Base-by-base conservation (phyloP, 2,797 vertebrate genomes). In the Poeciliopsis paucimaculata region DNA sequence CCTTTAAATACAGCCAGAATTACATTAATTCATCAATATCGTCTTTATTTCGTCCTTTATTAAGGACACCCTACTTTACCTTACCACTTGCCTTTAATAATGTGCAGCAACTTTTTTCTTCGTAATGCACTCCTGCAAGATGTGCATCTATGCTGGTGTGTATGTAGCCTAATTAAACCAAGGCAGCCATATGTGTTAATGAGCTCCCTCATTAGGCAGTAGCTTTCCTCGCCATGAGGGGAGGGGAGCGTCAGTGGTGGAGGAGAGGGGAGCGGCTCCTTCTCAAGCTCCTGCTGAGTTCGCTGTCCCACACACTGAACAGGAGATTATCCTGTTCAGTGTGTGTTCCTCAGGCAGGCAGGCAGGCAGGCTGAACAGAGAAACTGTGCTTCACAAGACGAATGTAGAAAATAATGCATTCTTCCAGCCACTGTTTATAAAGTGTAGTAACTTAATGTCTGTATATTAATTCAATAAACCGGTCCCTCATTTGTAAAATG, bases 101-200 rank as follows among this genome's bases (percentile, higher is more conserved):
- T 39, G 82, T 78, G 68, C 82, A 83, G 55, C 85, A 89, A 87
- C 84, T 90, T 88, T 83, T 80, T 73, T 87, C 75, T 87, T 85
- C 82, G 31, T 88, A 77, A 82, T 85, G 75, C 82, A 72, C 23
- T 80, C 89, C 76, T 79, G 11, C 78, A 39, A 82, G 74, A 73
- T 75, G 73, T 81, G 83, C 85, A 0, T 83, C 18, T 87, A 82
- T 47, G 43, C 36, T 82, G 71, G 68, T 79, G 75, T 78, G 64
- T 72, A 76, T n/a, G 39, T n/a, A 88, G 92, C 92, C 96, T 97
- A 98, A 97, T 98, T 97, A 97, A 97, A 96, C 91, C 95, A 94
- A 96, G 94, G 88, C 96, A 96, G 95, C 93, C 94, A 91, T 93
- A 97, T 89, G 96, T 97, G 97, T 97, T 98, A 97, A 97, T 97